Base-by-base conservation (phyloP, 1,140 invertebrate species). In the Conopomorpha cramerella region DNA sequence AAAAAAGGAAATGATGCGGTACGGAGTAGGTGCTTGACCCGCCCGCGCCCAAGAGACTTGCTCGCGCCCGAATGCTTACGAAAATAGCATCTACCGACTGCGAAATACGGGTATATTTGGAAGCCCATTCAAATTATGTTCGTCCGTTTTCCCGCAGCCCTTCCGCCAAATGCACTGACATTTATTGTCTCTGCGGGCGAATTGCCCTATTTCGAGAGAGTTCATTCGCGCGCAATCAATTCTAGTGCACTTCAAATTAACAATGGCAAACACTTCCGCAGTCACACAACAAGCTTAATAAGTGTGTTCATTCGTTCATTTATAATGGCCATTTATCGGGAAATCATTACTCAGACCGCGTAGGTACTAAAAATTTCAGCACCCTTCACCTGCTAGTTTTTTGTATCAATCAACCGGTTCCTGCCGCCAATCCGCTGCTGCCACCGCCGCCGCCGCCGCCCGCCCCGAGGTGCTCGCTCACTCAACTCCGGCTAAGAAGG, bases 121-220 rank as follows among this genome's bases (percentile, higher is more conserved):
- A 36, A 34, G 34, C 39, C 19, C 33, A 31, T 25, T 4, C 16
- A 27, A 23, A 29, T 15, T 31, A 16, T 31, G 46, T 51, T 46
- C 35, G 8, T 44, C 37, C 47, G 43, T 57, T 53, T 40, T 45
- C 30, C 16, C 36, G 34, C 27, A 33, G 3, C 13, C 3, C 10
- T 38, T 29, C 38, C 47, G 30, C 32, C 38, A 43, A 48, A 42
- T 55, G 51, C 47, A 51, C 23, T 39, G 40, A 41, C 47, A 57
- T 67, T 71, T 65, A 60, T 66, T 66, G 67, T 68, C 62, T 67
- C 56, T 61, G 64, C 58, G 60, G 55, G 60, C 63, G 60, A 51
- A 68, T 66, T 63, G 62, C 45, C 67, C 64, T 61, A 68, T 65
- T 72, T 67, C 47, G 54, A 60, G n/a, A 55, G 52, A 58, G 49